A percentile compares a stretch with the other conserved stretches of the same genome.
These are phyloP conservation scores for Lucinisca nassula DNA, from an alignment of 2,888 invertebrate genomes.

Conservation along the genomic window DNA sequence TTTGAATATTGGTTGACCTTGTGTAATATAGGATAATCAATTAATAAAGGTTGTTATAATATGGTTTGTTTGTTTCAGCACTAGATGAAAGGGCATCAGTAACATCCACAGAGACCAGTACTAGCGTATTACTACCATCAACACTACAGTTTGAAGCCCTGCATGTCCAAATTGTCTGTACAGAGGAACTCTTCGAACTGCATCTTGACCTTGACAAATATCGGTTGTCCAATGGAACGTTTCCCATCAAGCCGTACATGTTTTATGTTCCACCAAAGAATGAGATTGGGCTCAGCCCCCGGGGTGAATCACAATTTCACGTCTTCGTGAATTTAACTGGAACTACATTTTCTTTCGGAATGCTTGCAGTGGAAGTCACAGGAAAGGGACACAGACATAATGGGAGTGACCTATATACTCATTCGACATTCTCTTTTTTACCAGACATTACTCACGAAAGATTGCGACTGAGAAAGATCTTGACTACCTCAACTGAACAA, in stretches of 20 bases:
- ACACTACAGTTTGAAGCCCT: conserved; percentile 20
- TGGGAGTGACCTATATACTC: not conserved
- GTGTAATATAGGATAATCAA: too few relatives aligned
- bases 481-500: conserved; percentile 25
- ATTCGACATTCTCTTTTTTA: conserved; percentile 48
- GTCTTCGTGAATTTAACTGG: conserved; percentile 52
- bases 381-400: not conserved
- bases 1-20: too few relatives aligned
- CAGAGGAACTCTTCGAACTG: conserved; percentile 36
- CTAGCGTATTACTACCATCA: conserved; percentile 20
- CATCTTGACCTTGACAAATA: conserved; percentile 32
- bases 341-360: conserved; percentile 51
- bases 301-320: conserved; percentile 51
- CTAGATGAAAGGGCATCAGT: conserved; percentile 1
- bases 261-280: conserved; percentile 46
- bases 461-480: conserved; percentile 11
- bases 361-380: conserved; percentile 50
- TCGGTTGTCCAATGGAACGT: conserved; percentile 4
- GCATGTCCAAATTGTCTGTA: conserved; percentile 38
- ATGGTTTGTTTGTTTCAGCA: conserved; percentile 54
- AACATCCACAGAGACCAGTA: not conserved
- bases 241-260: conserved; percentile 33
- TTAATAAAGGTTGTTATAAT: too few relatives aligned
- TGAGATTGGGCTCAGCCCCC: conserved; percentile 58
- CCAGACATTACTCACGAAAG: conserved; percentile 18